A percentile compares a stretch with the other conserved stretches of the same genome.
phyloP scores from a whole-genome alignment of 2,888 invertebrate species.

The Cephus runcator region DNA sequence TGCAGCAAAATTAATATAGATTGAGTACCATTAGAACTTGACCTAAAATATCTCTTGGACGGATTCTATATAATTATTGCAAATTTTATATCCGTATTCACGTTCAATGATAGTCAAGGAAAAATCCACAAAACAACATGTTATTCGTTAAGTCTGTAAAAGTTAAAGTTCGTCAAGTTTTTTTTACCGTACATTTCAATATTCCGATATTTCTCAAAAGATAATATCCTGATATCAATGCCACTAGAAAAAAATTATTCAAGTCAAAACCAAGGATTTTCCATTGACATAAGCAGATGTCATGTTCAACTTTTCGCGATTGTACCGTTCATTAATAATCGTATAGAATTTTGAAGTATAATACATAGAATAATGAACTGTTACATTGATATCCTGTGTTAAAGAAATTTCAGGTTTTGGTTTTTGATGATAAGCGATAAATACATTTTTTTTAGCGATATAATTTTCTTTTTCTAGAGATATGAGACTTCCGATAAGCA shows the following conservation, averaged over 20 bases:
- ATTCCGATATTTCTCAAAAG: not conserved
- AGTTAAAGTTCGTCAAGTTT: not conserved
- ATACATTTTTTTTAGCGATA: not conserved
- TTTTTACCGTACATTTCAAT: not conserved
- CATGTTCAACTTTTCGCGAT: not conserved
- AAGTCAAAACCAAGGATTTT: not conserved
- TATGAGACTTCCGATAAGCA: not conserved
- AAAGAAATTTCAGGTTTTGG: not conserved
- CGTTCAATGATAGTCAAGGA: not conserved
- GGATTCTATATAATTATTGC: not conserved
- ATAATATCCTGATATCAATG: not conserved
- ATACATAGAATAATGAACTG: not conserved
- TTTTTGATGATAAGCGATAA: not conserved
- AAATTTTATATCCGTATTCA: not conserved
- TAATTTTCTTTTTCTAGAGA: not conserved
- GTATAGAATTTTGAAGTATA: not conserved
- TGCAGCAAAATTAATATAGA: not conserved
- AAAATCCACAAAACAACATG: not conserved
- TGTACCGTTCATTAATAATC: not conserved
- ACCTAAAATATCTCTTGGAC: conserved; percentile 2
- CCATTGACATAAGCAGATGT: not conserved
- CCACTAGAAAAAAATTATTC: too few species aligned
- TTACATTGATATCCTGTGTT: not conserved
- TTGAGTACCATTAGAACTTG: not conserved
- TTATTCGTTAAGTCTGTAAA: not conserved